Base-by-base conservation (phyloP, 2,113 vertebrate species). In the Neotoma lepida region DNA sequence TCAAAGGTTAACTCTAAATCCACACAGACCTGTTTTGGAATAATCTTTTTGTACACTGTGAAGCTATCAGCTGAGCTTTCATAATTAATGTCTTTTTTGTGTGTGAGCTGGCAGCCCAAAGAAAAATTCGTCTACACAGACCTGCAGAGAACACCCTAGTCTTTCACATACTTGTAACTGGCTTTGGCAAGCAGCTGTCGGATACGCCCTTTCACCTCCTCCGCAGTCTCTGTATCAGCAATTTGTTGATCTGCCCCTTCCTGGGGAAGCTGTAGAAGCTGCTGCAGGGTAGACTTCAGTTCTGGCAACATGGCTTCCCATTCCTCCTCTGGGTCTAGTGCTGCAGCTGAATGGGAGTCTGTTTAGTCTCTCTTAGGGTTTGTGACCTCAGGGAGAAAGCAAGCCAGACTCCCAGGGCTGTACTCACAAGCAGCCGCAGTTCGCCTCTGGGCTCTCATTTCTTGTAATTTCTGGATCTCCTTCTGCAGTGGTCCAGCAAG, bases 231-330 rank as follows among this genome's bases (percentile, higher is more conserved):
- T 13, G 81, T 96, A 35, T 96, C 24, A 95, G 98, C 94, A 30
- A 97, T 88, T 3, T 94, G 61, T 0, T 98, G 96, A 1, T 97
- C 97, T 22, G 96, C 96, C 9, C 93, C 97, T 73, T 97, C 94
- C 66, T 98, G 97, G 0, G 94, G 94, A 49, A 97, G 96, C 30
- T 98, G 95, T 78, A 99, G 97, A 76, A 98, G 98, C 56, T 98
- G 97, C 73, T 94, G 96, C 95, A 98, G 97, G 3, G 99, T 99
- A 89, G 97, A 93, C 24, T 94, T 98, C 91, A 99, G 86, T 97
- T 99, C 99, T 12, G 99, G 99, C 93, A 99, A 98, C 99, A 99
- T 99, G 0, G 99, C 99, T 66, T 98, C 98, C 99, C 99, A 99
- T 91, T 99, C 98, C 97, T 99, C 99, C 33, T 98, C 98, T 12